Evolutionary conservation across 2,888 invertebrate genomes (phyloP).

Genomic region (Holacanthella duospinosa): DNA sequence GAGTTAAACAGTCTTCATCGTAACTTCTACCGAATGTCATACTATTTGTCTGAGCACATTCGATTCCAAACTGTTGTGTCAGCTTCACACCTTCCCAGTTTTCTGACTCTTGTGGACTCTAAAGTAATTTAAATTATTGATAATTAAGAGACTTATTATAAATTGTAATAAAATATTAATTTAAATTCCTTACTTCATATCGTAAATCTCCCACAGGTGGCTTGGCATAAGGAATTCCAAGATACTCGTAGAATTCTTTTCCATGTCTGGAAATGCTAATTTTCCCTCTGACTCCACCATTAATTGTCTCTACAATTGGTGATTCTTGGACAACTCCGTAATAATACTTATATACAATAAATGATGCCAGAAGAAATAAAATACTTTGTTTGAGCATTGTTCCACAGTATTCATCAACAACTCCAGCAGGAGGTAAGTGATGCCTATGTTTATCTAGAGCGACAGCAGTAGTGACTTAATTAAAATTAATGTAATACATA

Average conservation of each 20-base stretch:
- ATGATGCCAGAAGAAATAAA: background rate
- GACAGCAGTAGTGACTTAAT: too few relatives aligned
- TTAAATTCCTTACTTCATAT: slow-evolving; percentile 17
- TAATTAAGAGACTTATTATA: background rate
- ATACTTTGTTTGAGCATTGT: background rate
- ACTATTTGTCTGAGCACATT: background rate
- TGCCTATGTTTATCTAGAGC: too few relatives aligned
- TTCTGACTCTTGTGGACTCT: background rate
- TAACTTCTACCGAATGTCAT: background rate
- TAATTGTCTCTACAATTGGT: background rate
- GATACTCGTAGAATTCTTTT: slow-evolving; percentile 4
- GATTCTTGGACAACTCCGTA: background rate
- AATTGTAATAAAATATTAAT: background rate
- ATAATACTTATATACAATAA: background rate
- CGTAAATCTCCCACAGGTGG: slow-evolving; percentile 25
- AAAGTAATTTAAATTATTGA: background rate
- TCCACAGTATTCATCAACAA: too few relatives aligned
- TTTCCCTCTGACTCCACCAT: background rate
- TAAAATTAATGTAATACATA: too few relatives aligned
- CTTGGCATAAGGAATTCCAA: slow-evolving; percentile 23
- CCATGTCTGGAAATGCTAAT: background rate
- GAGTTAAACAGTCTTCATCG: slow-evolving; percentile 5
- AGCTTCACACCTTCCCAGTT: background rate
- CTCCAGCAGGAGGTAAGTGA: too few relatives aligned
- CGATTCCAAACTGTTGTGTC: background rate